Conservation (phyloP, 2,797 vertebrate genomes). For the Hybognathus amarus region DNA sequence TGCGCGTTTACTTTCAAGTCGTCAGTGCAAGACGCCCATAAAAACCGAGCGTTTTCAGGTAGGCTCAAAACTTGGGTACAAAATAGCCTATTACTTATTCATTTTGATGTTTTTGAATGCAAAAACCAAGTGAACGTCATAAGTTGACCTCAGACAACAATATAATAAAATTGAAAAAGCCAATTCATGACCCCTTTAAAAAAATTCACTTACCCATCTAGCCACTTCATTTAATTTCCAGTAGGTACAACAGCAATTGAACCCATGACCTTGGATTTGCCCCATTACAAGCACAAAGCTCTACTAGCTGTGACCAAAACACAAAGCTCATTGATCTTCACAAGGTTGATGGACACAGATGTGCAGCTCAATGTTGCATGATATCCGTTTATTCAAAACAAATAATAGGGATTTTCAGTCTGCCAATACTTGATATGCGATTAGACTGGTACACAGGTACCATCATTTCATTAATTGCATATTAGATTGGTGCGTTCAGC, state of each 20-base stretch:
- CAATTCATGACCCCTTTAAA: neutral
- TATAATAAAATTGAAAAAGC: too few relatives aligned
- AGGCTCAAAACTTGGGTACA: too few relatives aligned
- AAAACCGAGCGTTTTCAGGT: too few relatives aligned
- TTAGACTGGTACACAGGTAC: constrained; percentile 9
- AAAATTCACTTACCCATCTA: neutral
- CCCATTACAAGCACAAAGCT: neutral
- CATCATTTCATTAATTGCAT: constrained; percentile 42
- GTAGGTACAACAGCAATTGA: neutral
- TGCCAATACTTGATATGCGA: constrained; percentile 19
- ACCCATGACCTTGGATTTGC: neutral
- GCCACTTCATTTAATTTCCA: neutral
- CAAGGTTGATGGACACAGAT: constrained; percentile 10
- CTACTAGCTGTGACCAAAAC: neutral
- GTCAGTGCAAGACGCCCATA: too few relatives aligned
- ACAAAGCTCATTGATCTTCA: neutral
- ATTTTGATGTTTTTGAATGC: too few relatives aligned
- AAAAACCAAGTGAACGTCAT: too few relatives aligned
- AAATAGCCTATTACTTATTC: too few relatives aligned
- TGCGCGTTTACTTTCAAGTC: too few relatives aligned
- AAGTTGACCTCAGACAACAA: too few relatives aligned
- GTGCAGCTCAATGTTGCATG: constrained; percentile 1
- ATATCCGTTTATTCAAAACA: constrained; percentile 3
- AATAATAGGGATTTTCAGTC: constrained; percentile 20
- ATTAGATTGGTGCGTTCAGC: constrained; percentile 49